These are phyloP conservation scores for Buceros bicornis DNA, from an alignment of 2,797 vertebrate species.

Conservation along the genomic window DNA sequence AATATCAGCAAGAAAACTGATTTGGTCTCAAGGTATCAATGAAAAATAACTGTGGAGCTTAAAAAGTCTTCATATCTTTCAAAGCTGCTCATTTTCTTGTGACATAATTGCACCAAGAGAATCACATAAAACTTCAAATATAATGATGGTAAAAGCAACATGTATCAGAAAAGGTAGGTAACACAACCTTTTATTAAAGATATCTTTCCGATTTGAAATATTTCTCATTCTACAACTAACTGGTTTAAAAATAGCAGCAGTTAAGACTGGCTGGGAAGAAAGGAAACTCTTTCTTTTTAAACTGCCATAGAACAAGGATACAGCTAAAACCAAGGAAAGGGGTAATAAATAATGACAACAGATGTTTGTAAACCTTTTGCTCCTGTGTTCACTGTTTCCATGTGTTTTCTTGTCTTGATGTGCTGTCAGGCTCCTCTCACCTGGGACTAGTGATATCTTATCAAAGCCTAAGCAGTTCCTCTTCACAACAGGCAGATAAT, in stretches of 20 bases:
- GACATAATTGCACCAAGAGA: slow-evolving; percentile 31
- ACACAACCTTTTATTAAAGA: slow-evolving; percentile 64
- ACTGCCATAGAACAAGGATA: slow-evolving; percentile 62
- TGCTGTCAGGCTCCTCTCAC: slow-evolving; percentile 92
- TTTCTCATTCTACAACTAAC: slow-evolving; percentile 18
- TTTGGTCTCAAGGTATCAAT: background rate
- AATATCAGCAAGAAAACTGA: background rate
- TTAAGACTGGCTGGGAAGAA: slow-evolving; percentile 49
- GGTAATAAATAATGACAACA: slow-evolving; percentile 85
- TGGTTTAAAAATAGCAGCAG: slow-evolving; percentile 63
- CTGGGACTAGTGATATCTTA: slow-evolving; percentile 99
- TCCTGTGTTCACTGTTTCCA: slow-evolving; percentile 83
- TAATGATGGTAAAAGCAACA: slow-evolving; percentile 31
- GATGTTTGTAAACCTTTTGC: slow-evolving; percentile 85
- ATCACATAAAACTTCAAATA: slow-evolving; percentile 38
- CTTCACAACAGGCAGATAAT: slow-evolving; percentile 88
- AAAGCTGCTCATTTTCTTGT: slow-evolving; percentile 44
- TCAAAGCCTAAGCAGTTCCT: slow-evolving; percentile 98
- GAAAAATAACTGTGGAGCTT: background rate
- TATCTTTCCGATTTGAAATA: slow-evolving; percentile 49
- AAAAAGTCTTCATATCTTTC: slow-evolving; percentile 29
- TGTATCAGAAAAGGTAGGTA: slow-evolving; percentile 50
- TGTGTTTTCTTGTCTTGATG: slow-evolving; percentile 91
- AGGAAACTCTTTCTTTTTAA: slow-evolving; percentile 70
- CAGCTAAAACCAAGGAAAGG: slow-evolving; percentile 76